Conservation (phyloP, 2,888 invertebrate genomes). For the Globia sparganii region DNA sequence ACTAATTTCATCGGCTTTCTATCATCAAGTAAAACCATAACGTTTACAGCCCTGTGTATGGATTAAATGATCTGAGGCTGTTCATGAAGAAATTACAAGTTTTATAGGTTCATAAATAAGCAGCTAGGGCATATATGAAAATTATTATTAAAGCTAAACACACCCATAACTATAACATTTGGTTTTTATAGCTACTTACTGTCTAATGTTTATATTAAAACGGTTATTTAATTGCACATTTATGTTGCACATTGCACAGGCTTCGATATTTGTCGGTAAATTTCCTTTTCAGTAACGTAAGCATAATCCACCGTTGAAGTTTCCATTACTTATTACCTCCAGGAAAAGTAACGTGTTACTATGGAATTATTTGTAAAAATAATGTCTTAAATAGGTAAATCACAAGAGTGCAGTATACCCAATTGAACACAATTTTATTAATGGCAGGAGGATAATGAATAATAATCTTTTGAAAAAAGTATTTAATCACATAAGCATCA, state of each 20-base stretch:
- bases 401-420: neutral
- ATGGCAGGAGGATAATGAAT: neutral
- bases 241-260: neutral
- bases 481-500: no score
- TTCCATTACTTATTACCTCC: neutral
- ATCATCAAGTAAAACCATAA: conserved; percentile 3
- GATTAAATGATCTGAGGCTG: conserved; percentile 1
- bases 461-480: neutral
- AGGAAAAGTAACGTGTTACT: neutral
- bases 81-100: conserved; percentile 19
- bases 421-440: neutral
- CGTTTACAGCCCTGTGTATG: neutral
- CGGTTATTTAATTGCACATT: conserved; percentile 1
- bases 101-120: conserved; percentile 27
- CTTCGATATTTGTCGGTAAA: neutral
- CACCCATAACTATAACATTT: conserved; percentile 3
- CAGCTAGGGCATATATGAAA: conserved; percentile 12
- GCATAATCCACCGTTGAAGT: neutral
- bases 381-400: neutral
- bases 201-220: conserved; percentile 14
- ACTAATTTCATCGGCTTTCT: conserved; percentile 6
- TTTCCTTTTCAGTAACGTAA: neutral
- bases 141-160: conserved; percentile 31
- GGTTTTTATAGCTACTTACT: conserved; percentile 21
- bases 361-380: neutral